Evolutionary conservation across 2,113 vertebrate genomes (phyloP), one percentile per base, ranked within the genome.

Genomic region (Scortum barcoo): DNA sequence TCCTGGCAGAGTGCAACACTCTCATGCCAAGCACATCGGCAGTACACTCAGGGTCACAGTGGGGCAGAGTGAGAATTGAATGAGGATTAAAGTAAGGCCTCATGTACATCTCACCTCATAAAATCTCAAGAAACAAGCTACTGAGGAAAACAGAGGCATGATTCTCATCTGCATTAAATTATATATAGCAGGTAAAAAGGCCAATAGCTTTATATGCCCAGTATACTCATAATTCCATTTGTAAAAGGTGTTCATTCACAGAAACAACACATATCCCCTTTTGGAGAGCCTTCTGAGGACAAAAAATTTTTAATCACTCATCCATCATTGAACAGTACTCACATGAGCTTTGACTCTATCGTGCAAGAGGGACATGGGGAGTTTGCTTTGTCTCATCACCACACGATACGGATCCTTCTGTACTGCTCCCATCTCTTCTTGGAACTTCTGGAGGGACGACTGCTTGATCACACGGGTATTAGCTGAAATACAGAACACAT

Each of bases 401-500:
- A 99, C 97, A 80, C 95, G 96, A 88, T 99, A 99, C 0, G 98
- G 98, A 89, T 99, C 97, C 65, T 97, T 99, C 94, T 97, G 94
- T 20, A 99, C 92, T 0, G 89, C 93, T 28, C 95, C 96, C 97
- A 99, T 99, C 89, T 99, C 98, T 1, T 99, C 98, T 89, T 99
- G 97, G 89, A 99, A 99, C 65, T 96, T 98, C 92, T 99, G 98
- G 0, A 99, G 95, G 38, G 97, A 98, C 0, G 98, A 96, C 36
- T 99, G 98, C 93, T 98, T 99, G 93, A 99, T 98, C 68, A 99
- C 97, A 24, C 98, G 96, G 10, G 98, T 99, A 78, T 99, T 99
- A 86, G 96, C 98, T 99, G 93, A 33, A 87, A 89, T 70, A 76
- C 12, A 72, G 26, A 65, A 16, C 19, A 40, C 36, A 36, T 30